Conservation (phyloP, 2,888 invertebrate genomes). For the Meliscaeva auricollis region DNA sequence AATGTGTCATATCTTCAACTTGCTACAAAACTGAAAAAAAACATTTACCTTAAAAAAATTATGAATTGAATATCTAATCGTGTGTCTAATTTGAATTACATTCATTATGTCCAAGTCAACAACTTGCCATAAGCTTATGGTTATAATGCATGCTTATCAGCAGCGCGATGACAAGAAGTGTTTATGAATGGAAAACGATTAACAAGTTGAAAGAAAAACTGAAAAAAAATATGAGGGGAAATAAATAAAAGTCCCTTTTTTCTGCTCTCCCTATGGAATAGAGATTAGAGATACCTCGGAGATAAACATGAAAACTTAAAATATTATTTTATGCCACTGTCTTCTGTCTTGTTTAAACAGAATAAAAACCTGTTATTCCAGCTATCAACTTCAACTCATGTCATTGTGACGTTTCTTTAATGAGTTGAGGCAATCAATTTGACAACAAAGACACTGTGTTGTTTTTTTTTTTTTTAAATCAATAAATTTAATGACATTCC, state of each 20-base stretch:
- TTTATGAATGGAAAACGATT: slow-evolving; percentile 8
- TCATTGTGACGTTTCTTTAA: slow-evolving; percentile 10
- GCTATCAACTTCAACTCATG: neutral
- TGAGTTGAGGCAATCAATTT: neutral
- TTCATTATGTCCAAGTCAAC: slow-evolving; percentile 2
- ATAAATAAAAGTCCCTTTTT: neutral
- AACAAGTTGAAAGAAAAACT: slow-evolving; percentile 13
- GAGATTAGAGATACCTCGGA: too few species aligned
- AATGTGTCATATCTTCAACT: neutral
- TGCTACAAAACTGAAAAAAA: neutral
- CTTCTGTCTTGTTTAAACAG: neutral
- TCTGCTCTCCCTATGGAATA: too few species aligned
- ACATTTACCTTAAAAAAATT: neutral
- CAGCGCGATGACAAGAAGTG: neutral
- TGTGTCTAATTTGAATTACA: slow-evolving; percentile 28
- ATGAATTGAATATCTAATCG: slow-evolving; percentile 28
- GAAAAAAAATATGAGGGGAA: neutral
- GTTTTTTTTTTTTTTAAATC: neutral
- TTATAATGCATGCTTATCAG: slow-evolving; percentile 28
- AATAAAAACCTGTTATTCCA: slow-evolving; percentile 15
- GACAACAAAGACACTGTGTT: slow-evolving; percentile 4
- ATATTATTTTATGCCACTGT: slow-evolving; percentile 7
- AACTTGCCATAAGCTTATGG: too few species aligned
- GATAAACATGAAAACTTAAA: neutral
- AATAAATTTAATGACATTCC: slow-evolving; percentile 24